Conservation (phyloP, 1,140 invertebrate genomes). For the Conus ventricosus region DNA sequence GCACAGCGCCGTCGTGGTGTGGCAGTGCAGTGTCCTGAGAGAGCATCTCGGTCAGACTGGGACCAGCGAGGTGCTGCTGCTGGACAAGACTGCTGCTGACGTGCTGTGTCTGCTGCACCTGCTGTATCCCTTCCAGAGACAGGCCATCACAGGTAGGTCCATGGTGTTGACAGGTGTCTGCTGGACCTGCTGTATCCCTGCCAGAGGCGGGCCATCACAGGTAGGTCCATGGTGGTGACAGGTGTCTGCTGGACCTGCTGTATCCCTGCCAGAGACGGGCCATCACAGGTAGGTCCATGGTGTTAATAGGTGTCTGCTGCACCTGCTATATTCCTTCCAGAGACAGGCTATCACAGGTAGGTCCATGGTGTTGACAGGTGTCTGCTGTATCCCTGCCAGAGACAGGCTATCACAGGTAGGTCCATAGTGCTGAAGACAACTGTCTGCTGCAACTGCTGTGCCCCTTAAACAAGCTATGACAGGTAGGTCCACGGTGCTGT, state of each 20-base stretch:
- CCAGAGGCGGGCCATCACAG: background rate
- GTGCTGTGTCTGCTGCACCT: background rate
- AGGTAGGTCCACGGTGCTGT: background rate
- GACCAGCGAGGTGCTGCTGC: background rate
- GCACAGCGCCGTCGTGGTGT: constrained; percentile 11
- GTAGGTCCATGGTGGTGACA: background rate
- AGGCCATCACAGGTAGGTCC: background rate
- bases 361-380: background rate
- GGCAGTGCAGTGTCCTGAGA: background rate
- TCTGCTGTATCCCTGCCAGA: background rate
- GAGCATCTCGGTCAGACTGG: background rate
- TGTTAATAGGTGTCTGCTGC: too few species aligned
- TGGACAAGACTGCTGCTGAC: background rate
- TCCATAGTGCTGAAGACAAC: too few species aligned
- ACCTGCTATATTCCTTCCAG: too few species aligned
- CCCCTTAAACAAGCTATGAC: background rate
- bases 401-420: background rate
- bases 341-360: background rate
- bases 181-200: background rate
- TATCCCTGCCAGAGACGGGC: background rate
- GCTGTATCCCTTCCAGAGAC: background rate
- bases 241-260: background rate
- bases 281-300: background rate
- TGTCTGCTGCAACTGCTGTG: background rate
- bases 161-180: too few species aligned